Conservation (phyloP, 2,113 vertebrate genomes). For the Onychostruthus taczanowskii region DNA sequence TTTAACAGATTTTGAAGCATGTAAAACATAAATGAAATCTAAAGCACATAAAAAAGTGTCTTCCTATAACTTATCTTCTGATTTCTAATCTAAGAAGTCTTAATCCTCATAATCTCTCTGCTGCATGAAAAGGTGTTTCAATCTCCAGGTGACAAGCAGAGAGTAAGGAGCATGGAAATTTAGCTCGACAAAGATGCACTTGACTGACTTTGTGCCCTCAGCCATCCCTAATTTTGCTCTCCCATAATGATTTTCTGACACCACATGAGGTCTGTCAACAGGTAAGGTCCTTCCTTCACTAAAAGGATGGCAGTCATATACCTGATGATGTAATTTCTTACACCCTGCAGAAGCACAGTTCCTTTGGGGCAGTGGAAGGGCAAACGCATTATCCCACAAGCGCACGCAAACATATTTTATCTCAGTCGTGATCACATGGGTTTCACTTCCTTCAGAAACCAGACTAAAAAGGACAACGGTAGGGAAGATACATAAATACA, state of each 20-base stretch:
- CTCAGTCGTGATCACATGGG: not conserved
- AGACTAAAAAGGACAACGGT: not conserved
- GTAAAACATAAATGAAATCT: not conserved
- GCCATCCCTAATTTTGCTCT: not conserved
- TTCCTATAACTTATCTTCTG: not conserved
- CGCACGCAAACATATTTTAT: not conserved
- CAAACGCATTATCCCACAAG: not conserved
- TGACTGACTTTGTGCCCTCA: not conserved
- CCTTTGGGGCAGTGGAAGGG: not conserved
- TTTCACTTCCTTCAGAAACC: conserved; percentile 49
- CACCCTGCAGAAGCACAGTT: not conserved
- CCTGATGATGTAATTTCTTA: not conserved
- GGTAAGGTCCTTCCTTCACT: not conserved
- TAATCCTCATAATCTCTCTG: not conserved
- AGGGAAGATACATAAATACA: not conserved
- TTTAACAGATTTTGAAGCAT: not conserved
- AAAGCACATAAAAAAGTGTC: not conserved
- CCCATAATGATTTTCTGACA: not conserved
- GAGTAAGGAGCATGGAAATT: not conserved
- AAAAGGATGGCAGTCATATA: not conserved
- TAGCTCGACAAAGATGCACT: not conserved
- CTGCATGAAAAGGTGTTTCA: not conserved
- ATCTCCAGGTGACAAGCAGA: not conserved
- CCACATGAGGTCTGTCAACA: not conserved
- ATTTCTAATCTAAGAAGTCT: not conserved